Percentiles rank a stretch among this genome's conserved stretches.
These are phyloP conservation scores for Cuniculus paca DNA, from an alignment of 2,797 vertebrate genomes.

Conservation along the genomic window DNA sequence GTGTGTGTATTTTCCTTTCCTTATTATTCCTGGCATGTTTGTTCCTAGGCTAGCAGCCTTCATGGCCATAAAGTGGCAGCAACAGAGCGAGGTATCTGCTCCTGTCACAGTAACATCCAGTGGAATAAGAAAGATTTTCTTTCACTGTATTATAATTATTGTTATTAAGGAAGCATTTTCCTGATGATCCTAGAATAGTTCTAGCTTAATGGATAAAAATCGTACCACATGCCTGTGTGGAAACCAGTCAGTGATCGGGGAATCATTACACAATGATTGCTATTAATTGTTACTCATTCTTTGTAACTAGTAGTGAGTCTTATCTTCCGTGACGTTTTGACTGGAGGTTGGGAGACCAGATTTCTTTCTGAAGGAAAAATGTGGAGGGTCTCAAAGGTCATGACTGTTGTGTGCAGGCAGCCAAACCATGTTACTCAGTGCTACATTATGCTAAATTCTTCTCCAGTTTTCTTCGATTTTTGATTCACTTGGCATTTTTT, in stretches of 20 bases:
- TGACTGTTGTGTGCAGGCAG: neutral
- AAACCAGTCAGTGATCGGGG: neutral
- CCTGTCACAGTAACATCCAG: neutral
- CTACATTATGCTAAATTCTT: neutral
- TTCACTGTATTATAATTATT: constrained; percentile 1
- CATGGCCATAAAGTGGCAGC: neutral
- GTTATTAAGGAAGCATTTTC: constrained; percentile 44
- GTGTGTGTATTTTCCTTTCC: neutral
- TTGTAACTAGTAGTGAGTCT: neutral
- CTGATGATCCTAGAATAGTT: neutral
- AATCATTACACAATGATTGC: neutral
- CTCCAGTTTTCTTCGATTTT: neutral
- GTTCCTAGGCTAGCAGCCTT: neutral
- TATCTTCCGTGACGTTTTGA: neutral
- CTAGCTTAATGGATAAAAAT: neutral
- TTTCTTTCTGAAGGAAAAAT: neutral
- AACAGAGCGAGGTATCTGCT: neutral
- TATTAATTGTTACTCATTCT: neutral
- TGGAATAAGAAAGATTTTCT: neutral
- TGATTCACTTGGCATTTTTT: neutral
- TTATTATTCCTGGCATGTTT: neutral
- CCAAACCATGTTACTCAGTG: neutral
- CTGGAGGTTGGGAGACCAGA: neutral
- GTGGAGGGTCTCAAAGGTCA: neutral
- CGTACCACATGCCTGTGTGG: neutral